Evolutionary conservation across 2,888 invertebrate species (phyloP).

Genomic region (Muscina levida): DNA sequence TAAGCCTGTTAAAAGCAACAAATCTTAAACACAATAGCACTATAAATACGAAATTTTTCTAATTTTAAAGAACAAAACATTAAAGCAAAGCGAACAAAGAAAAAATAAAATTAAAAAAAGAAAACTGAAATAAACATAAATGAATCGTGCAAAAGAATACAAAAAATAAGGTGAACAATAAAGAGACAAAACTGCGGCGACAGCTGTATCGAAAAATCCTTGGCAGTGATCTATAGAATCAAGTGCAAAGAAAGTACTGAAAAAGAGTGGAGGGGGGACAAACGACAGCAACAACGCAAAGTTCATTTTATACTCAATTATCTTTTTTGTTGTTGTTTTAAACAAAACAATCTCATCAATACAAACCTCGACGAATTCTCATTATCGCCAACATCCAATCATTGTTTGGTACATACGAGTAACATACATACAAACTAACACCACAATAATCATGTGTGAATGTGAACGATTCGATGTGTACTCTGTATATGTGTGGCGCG

Average conservation of each 20-base stretch:
- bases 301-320: neutral
- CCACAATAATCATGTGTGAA: neutral
- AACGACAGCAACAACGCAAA: too few species aligned
- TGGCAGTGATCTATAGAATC: conserved; percentile 60
- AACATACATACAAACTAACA: neutral
- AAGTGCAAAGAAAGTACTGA: conserved; percentile 5
- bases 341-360: conserved; percentile 43
- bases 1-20: too few species aligned
- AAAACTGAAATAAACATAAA: conserved; percentile 16
- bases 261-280: neutral
- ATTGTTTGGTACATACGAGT: neutral
- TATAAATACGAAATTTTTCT: conserved; percentile 6
- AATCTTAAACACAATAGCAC: neutral
- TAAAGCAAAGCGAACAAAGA: neutral
- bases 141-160: neutral
- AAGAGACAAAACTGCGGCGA: neutral
- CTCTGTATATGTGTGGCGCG: neutral
- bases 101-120: conserved; percentile 31
- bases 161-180: neutral
- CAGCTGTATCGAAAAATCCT: conserved; percentile 48
- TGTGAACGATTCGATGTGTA: neutral
- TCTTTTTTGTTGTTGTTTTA: conserved; percentile 12
- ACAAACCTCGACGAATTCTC: conserved; percentile 26
- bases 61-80: conserved; percentile 26
- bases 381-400: conserved; percentile 51